These are phyloP conservation scores for Cacajao melanocephalus DNA, from an alignment of 2,797 vertebrate genomes.

Conservation along the genomic window DNA sequence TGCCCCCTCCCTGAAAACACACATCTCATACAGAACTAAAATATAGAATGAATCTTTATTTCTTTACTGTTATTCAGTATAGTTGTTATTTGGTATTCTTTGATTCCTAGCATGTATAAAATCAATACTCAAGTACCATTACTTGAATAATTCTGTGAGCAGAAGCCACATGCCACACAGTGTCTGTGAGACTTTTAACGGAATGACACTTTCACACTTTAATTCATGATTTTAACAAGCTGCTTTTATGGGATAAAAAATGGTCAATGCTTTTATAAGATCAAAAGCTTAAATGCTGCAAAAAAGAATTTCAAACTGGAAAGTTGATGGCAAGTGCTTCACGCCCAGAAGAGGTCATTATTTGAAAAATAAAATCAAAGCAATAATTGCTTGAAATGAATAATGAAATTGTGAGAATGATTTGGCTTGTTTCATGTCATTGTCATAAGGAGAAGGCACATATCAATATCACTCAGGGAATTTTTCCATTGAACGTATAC, in stretches of 20 bases:
- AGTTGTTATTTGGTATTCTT: neutral
- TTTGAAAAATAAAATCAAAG: neutral
- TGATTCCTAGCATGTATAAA: neutral
- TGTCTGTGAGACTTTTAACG: neutral
- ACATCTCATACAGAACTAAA: neutral
- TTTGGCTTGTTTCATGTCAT: neutral
- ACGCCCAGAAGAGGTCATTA: neutral
- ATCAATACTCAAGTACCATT: neutral
- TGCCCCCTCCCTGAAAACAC: neutral
- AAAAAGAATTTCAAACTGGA: neutral
- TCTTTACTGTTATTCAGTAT: neutral
- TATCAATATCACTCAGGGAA: neutral
- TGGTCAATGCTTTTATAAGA: neutral
- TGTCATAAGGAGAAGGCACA: neutral
- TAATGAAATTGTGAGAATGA: neutral
- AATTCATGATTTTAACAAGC: neutral
- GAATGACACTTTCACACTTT: neutral
- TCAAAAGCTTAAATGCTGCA: neutral
- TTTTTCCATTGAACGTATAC: neutral
- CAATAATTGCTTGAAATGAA: conserved; percentile 11
- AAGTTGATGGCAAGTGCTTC: neutral
- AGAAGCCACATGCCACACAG: neutral
- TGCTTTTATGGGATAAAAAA: neutral
- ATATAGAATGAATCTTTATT: neutral
- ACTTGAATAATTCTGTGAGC: neutral